Evolutionary conservation across 2,797 vertebrate species (phyloP), one percentile per base, ranked within the genome.

Genomic region (Cyprinodon diabolis): DNA sequence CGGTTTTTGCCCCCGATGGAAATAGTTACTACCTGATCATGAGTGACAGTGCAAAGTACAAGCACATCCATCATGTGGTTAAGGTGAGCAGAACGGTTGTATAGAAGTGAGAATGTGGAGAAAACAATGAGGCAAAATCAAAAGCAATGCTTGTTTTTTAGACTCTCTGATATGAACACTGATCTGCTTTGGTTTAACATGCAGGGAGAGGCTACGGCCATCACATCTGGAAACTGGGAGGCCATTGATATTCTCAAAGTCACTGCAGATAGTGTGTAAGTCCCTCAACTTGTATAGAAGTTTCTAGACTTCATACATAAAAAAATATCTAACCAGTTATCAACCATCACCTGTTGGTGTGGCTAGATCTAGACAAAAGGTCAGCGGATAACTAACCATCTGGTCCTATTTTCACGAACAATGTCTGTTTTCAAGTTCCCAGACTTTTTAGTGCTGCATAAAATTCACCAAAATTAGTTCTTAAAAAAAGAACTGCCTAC

Each of bases 161-260:
- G 10, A 47, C 13, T 11, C 7, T n/a, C 25, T 30, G 9, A 13
- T 13, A 15, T 58, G 45, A 51, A 23, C 63, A 30, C 48, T 21
- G 9, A 25, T 73, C 21, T 71, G 40, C 23, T 72, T 9, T 75
- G 60, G 60, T 23, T 43, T 7, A 8, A 19, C 60, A 30, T 83
- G 85, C 92, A 98, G 97, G 91, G 90, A 72, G 84, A 40, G 1
- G 71, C 63, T 8, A 81, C 62, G 17, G 70, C 92, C 35, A 48
- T 99, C 87, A 99, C 98, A 48, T 68, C 37, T 13, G 98, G 98
- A 82, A 0, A 71, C 8, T 99, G 97, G 97, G 98, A 99, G 92
- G 97, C 97, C 72, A 95, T 95, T 25, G 89, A 80, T 79, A 97
- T 99, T 71, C 89, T 95, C 84, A 96, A 96, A 85, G 92, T 98